phyloP scores from a whole-genome alignment of 2,113 vertebrate genomes.

The Struthio camelus region DNA sequence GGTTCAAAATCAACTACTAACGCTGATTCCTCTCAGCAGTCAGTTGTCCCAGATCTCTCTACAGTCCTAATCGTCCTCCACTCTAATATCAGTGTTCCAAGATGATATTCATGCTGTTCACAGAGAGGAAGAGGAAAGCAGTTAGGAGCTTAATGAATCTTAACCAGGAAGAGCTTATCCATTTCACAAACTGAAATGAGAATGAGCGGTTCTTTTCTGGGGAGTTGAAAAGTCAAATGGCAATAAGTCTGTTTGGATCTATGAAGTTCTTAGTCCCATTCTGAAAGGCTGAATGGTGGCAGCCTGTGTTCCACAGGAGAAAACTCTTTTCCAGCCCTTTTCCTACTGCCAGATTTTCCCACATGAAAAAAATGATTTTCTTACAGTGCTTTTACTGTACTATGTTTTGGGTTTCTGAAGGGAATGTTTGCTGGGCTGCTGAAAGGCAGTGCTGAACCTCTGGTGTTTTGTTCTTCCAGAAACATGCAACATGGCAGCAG shows the following conservation, averaged over 20 bases:
- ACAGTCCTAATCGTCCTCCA: neutral
- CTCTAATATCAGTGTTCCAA: neutral
- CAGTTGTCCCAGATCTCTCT: neutral
- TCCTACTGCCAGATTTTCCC: neutral
- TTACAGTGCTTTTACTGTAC: neutral
- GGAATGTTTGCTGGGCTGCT: neutral
- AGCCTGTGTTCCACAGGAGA: neutral
- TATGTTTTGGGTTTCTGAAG: neutral
- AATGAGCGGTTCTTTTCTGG: neutral
- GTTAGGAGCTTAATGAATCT: neutral
- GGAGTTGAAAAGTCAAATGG: neutral
- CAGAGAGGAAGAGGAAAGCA: neutral
- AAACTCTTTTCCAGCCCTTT: neutral
- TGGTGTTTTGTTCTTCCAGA: constrained; percentile 58
- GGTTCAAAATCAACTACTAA: neutral
- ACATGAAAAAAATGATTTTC: neutral
- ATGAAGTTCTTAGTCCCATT: neutral
- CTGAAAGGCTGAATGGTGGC: neutral
- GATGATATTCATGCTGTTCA: neutral
- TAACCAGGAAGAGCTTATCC: neutral
- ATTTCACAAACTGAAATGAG: neutral
- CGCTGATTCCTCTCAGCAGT: neutral
- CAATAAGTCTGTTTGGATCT: neutral
- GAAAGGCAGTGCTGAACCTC: neutral
- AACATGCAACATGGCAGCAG: constrained; percentile 86